phyloP scores from a whole-genome alignment of 2,113 vertebrate genomes.

The Mesitornis unicolor region DNA sequence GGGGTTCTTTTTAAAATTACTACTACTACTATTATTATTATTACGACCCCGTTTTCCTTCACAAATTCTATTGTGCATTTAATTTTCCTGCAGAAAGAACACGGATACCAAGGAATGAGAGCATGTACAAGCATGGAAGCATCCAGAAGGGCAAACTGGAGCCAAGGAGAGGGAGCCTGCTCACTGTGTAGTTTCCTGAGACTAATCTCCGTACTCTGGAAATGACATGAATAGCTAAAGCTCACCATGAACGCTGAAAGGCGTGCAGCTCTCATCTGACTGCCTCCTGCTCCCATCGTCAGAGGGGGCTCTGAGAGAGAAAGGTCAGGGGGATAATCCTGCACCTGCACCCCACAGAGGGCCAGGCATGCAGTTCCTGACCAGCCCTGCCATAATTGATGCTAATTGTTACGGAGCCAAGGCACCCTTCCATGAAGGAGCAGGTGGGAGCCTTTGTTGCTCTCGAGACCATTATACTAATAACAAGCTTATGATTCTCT shows the following conservation, averaged over 20 bases:
- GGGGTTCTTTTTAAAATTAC: not conserved
- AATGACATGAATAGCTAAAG: slow-evolving; percentile 29
- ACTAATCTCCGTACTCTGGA: not conserved
- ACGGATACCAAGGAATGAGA: not conserved
- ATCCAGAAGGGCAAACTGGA: not conserved
- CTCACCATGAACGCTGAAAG: not conserved
- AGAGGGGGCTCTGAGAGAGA: slow-evolving; percentile 3
- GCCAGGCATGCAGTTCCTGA: not conserved
- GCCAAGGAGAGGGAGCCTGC: not conserved
- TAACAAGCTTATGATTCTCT: slow-evolving; percentile 64
- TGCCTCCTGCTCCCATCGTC: not conserved
- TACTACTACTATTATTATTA: not conserved
- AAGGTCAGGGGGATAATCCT: slow-evolving; percentile 69
- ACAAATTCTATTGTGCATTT: not conserved
- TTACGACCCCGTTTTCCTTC: not conserved
- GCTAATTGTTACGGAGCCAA: slow-evolving; percentile 70
- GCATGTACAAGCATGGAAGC: not conserved
- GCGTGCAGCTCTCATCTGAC: not conserved
- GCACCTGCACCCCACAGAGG: slow-evolving; percentile 72
- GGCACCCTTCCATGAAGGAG: slow-evolving; percentile 51
- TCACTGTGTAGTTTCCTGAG: not conserved
- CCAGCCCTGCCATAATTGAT: slow-evolving; percentile 55
- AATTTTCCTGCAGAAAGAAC: slow-evolving; percentile 14
- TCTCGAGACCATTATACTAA: slow-evolving; percentile 54
- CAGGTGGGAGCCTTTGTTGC: slow-evolving; percentile 68